Conservation (phyloP, 2,797 vertebrate genomes). For the Nothura maculosa region DNA sequence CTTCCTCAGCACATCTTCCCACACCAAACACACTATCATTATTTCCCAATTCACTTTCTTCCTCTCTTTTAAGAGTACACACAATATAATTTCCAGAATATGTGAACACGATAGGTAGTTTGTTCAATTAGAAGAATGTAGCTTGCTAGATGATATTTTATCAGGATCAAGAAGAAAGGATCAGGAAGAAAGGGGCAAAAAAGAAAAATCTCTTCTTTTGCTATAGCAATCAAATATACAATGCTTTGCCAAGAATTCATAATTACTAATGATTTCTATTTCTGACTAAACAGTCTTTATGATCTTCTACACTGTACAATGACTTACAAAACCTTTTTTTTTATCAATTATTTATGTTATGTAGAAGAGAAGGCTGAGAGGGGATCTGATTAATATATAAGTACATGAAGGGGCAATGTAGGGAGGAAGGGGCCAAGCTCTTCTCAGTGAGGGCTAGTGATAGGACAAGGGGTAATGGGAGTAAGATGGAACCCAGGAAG, state of each 20-base stretch:
- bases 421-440: no score
- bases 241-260: not conserved
- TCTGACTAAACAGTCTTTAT: not conserved
- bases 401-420: no score
- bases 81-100: not conserved
- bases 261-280: not conserved
- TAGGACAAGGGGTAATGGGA: no score
- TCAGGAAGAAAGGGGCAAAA: not conserved
- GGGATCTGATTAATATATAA: no score
- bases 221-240: not conserved
- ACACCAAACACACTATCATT: not conserved
- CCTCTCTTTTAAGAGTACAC: not conserved
- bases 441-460: no score
- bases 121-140: not conserved
- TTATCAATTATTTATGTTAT: not conserved
- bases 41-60: not conserved
- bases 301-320: not conserved
- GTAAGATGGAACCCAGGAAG: no score
- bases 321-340: not conserved
- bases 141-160: not conserved
- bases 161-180: not conserved
- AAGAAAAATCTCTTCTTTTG: not conserved
- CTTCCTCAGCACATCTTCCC: not conserved
- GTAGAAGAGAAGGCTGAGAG: no score
- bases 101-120: not conserved